phyloP scores from a whole-genome alignment of 1,140 invertebrate genomes.

The Vollenhovia emeryi region DNA sequence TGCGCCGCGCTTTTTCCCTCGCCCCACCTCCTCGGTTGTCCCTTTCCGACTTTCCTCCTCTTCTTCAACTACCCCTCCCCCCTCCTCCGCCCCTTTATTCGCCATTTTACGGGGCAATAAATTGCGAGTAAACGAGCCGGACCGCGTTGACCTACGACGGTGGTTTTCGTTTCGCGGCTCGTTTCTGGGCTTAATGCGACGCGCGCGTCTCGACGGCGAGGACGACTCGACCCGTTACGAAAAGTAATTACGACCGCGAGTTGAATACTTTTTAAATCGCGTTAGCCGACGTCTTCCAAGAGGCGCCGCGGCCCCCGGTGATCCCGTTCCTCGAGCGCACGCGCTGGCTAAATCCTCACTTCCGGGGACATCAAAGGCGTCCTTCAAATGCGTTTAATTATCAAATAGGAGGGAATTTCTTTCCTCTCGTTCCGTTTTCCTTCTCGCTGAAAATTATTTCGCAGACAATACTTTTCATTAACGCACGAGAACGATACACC shows the following conservation, averaged over 20 bases:
- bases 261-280: constrained; percentile 59
- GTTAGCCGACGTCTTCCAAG: constrained; percentile 35
- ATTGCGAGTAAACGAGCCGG: constrained; percentile 56
- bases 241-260: constrained; percentile 53
- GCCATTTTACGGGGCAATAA: constrained; percentile 49
- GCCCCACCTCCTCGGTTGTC: background rate
- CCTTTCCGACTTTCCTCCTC: background rate
- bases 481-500: background rate
- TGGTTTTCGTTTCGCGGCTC: constrained; percentile 57
- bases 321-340: constrained; percentile 1
- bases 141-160: constrained; percentile 46
- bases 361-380: constrained; percentile 41
- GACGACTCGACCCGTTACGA: constrained; percentile 11
- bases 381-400: constrained; percentile 38
- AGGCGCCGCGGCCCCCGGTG: background rate
- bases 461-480: background rate
- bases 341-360: background rate
- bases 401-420: background rate
- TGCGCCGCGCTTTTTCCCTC: constrained; percentile 10
- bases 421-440: background rate
- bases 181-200: constrained; percentile 50
- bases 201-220: constrained; percentile 27
- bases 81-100: background rate
- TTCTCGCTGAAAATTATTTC: background rate
- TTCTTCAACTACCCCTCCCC: background rate